These are phyloP conservation scores for Otolemur crassicaudatus DNA, from an alignment of 2,797 vertebrate genomes.

Conservation along the genomic window DNA sequence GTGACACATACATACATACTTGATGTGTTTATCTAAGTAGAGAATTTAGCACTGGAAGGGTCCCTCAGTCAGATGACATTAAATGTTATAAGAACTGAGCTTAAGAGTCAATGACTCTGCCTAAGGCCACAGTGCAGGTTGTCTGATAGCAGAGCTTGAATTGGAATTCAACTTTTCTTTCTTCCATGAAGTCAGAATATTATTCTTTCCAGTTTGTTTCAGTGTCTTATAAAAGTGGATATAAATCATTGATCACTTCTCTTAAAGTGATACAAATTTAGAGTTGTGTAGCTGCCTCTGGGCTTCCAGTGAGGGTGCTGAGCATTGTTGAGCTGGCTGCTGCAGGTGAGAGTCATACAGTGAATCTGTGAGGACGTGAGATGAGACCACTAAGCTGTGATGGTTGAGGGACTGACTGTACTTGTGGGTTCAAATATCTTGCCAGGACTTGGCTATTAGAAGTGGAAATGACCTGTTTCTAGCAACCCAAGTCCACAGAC, in stretches of 20 bases:
- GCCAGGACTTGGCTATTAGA: neutral
- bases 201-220: neutral
- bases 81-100: neutral
- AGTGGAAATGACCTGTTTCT: neutral
- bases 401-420: neutral
- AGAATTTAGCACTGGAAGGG: neutral
- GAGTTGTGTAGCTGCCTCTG: neutral
- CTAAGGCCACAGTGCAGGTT: neutral
- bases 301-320: neutral
- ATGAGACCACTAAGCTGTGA: neutral
- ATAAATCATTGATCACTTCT: neutral
- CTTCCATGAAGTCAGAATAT: neutral
- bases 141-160: neutral
- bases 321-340: neutral
- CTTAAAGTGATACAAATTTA: neutral
- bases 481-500: neutral
- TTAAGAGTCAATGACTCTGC: neutral
- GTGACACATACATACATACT: neutral
- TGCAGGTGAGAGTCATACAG: too few relatives aligned
- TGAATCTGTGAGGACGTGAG: fast-evolving
- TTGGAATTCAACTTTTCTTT: neutral
- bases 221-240: conserved; percentile 10
- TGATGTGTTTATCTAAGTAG: neutral
- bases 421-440: neutral
- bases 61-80: neutral